Base-by-base conservation (phyloP, 2,797 vertebrate species). In the Neosalanx taihuensis region DNA sequence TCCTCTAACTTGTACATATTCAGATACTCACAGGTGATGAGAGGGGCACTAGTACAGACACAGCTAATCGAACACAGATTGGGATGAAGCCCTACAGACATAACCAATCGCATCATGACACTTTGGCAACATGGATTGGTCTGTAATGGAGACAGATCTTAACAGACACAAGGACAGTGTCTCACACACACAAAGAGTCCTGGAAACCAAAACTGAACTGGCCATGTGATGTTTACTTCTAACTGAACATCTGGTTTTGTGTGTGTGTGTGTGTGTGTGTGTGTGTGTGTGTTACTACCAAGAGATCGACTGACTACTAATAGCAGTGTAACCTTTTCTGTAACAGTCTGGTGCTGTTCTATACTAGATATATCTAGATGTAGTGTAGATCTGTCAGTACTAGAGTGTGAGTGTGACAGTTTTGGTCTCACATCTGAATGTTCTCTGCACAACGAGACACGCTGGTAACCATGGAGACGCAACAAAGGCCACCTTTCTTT, bases 351-450 rank as follows among this genome's bases (percentile, higher is more conserved):
- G 51, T 41, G 9, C 37, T 41, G 37, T 6, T 41, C 37, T 41
- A 41, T 41, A 35, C 33, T 35, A 35, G 33, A 35, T 35, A 10
- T 41, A 41, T 37, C 5, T 41, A 41, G 5, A 41, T 41, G 6
- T 53, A 53, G 51, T 15, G 51, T 18, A 53, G 51, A 15, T 53
- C 0, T 53, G 18, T 53, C 18, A 53, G 51, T 15, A 53, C 46
- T 49, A 10, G 13, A 49, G 46, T 3, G 46, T 49, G 46, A 15
- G 46, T 49, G 3, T 6, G n/a, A n/a, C 80, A 81, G 60, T 72
- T 89, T 89, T 90, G 86, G 89, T 93, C 86, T 87, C 60, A 57
- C 65, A 61, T 65, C 56, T 20, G 37, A 37, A 53, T 29, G 17
- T 57, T 30, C 37, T 70, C 9, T 26, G 30, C 26, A 41, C 37